phyloP scores from a whole-genome alignment of 2,888 invertebrate species.

The Lingula anatina region DNA sequence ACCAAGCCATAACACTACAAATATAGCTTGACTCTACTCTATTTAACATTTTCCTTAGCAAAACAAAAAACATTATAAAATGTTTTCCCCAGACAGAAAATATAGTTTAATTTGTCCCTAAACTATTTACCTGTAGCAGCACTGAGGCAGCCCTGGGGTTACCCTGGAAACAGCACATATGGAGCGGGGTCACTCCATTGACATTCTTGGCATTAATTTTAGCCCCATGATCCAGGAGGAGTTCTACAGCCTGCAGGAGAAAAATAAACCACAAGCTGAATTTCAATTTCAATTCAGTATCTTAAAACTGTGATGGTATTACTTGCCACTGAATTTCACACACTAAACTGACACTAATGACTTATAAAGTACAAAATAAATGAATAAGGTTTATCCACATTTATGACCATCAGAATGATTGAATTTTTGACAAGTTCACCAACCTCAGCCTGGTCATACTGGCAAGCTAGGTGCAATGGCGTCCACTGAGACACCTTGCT shows the following conservation, averaged over 20 bases:
- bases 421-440: too few relatives aligned
- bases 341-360: background rate
- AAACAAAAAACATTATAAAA: too few relatives aligned
- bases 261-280: too few relatives aligned
- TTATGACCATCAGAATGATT: too few relatives aligned
- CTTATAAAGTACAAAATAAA: background rate
- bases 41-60: too few relatives aligned
- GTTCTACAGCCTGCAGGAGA: constrained; percentile 20
- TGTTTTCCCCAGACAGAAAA: too few relatives aligned
- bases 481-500: constrained; percentile 26
- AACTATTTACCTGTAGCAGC: background rate
- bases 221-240: constrained; percentile 28
- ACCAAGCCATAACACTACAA: too few relatives aligned
- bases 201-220: constrained; percentile 27
- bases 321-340: background rate
- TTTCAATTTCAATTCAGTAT: background rate
- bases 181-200: constrained; percentile 41
- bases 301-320: background rate
- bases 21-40: too few relatives aligned
- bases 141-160: background rate
- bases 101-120: too few relatives aligned
- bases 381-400: background rate
- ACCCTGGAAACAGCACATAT: constrained; percentile 32
- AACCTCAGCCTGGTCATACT: constrained; percentile 23
- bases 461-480: constrained; percentile 41